A percentile compares a stretch with the other conserved stretches of the same genome.
Evolutionary conservation across 2,797 vertebrate genomes (phyloP).

Genomic region (Adelosebastes latens): DNA sequence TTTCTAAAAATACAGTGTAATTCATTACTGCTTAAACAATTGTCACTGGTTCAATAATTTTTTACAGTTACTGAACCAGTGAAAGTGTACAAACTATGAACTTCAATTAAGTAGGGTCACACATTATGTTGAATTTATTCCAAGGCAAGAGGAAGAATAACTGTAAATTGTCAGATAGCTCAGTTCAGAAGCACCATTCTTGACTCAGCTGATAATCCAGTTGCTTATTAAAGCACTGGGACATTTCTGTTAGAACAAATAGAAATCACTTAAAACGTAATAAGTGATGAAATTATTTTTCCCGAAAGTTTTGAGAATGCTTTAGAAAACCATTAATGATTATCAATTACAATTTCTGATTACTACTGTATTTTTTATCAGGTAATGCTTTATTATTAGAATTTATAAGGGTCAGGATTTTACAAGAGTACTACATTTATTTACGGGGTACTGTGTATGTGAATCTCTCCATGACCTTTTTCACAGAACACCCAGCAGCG

Average conservation of each 20-base stretch:
- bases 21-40: background rate
- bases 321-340: background rate
- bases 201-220: background rate
- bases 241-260: background rate
- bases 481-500: background rate
- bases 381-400: background rate
- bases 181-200: background rate
- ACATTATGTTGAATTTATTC: background rate
- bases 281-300: background rate
- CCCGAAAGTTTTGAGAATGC: background rate
- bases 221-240: background rate
- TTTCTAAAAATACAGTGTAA: background rate
- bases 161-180: background rate
- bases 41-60: background rate
- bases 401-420: background rate
- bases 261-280: background rate
- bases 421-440: constrained; percentile 8
- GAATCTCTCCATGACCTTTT: constrained; percentile 27
- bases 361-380: background rate
- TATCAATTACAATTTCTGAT: background rate
- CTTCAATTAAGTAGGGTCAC: background rate
- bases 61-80: background rate
- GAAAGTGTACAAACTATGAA: background rate
- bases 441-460: background rate
- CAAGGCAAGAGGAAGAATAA: background rate